Evolutionary conservation across 2,113 vertebrate genomes (phyloP), one percentile per base, ranked within the genome.

Genomic region (Ctenodactylus gundi): DNA sequence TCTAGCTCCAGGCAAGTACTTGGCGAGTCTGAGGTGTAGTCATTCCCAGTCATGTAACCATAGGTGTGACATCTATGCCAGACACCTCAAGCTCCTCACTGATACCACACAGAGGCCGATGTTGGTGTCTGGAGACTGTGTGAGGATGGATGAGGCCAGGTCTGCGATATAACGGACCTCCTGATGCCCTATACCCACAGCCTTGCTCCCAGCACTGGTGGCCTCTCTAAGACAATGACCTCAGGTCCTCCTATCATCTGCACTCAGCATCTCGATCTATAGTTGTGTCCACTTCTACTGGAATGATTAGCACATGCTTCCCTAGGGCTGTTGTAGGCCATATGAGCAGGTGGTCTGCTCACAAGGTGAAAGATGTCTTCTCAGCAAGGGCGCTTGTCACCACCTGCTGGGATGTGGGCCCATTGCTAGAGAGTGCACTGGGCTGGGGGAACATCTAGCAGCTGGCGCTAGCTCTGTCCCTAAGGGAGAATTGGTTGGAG

Each of bases 51-150:
- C 6, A 23, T 31, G 17, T 10, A 7, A 39, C 57, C 85, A 65
- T 39, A 65, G 17, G 17, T 36, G 27, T 18, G 8, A 73, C 29
- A 5, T 15, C 25, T 44, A 21, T 0, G 6, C 9, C 39, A 14
- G 7, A 39, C 44, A 17, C n/a, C 83, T 78, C n/a, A n/a, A 53
- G 31, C 36, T 86, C 41, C 27, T 72, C 39, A 39, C 29, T 73
- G 58, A 8, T 14, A 49, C 2, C 3, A 10, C 9, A 6, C 67
- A 6, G 23, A 57, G 39, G 29, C 23, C 6, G 1, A 0, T 7
- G 25, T 11, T 13, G 6, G 0, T 13, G 46, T 81, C 12, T 75
- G 92, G 49, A 67, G 39, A 57, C 7, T 11, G 31, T 44, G 21
- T 10, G 18, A 65, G 58, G 4, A 27, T 27, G n/a, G 49, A 49